Percentiles rank a stretch among this genome's conserved stretches.
These are phyloP conservation scores for Pipistrellus pipistrellus DNA, from an alignment of 2,797 vertebrate genomes.

Conservation along the genomic window DNA sequence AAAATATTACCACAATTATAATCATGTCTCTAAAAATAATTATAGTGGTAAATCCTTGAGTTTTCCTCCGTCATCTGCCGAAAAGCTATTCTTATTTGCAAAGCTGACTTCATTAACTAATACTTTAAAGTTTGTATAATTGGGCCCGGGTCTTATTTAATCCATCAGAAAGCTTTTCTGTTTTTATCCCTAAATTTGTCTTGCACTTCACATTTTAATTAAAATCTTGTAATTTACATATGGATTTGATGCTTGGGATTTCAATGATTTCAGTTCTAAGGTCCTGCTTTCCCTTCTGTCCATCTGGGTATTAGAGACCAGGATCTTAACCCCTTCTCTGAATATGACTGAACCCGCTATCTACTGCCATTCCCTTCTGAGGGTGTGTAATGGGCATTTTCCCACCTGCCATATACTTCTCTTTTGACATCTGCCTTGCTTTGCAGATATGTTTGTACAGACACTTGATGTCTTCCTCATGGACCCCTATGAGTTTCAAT, in stretches of 20 bases:
- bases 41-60: not conserved
- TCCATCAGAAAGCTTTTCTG: not conserved
- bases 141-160: not conserved
- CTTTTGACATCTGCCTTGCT: not conserved
- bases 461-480: not conserved
- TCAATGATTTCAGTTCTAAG: not conserved
- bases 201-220: not conserved
- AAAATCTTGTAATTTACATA: not conserved
- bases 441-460: not conserved
- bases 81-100: not conserved
- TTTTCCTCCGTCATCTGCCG: not conserved
- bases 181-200: not conserved
- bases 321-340: not conserved
- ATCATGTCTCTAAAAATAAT: not conserved
- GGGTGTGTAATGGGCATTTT: not conserved
- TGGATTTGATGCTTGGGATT: not conserved
- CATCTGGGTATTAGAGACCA: not conserved
- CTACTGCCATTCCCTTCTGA: not conserved
- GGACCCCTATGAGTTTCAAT: slow-evolving; percentile 20
- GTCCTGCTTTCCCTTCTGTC: not conserved
- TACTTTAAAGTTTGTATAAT: not conserved
- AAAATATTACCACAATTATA: not conserved
- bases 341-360: not conserved
- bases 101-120: not conserved
- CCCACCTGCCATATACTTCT: not conserved